phyloP scores from a whole-genome alignment of 2,888 invertebrate genomes.

The Tenthredo distinguenda region DNA sequence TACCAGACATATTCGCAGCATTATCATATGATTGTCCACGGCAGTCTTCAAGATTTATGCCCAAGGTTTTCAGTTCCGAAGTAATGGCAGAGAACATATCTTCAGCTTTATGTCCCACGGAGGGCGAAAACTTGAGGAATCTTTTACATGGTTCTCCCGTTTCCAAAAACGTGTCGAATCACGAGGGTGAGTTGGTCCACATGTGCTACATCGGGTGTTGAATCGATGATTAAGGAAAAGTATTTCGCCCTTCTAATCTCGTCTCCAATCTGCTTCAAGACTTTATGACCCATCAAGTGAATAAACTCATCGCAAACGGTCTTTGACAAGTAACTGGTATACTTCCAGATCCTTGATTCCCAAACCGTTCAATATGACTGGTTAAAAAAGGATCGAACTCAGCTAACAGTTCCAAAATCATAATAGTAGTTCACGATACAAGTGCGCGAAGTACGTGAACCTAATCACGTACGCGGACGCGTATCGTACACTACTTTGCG shows the following conservation, averaged over 20 bases:
- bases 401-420: constrained; percentile 65
- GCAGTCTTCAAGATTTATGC: constrained; percentile 60
- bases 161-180: constrained; percentile 60
- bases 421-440: not conserved
- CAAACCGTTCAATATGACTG: constrained; percentile 61
- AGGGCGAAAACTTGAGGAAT: constrained; percentile 57
- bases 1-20: constrained; percentile 64
- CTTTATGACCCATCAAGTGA: constrained; percentile 63
- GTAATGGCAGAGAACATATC: constrained; percentile 57
- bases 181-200: constrained; percentile 64
- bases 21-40: constrained; percentile 66
- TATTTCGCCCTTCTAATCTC: constrained; percentile 59
- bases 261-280: constrained; percentile 58
- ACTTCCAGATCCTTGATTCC: constrained; percentile 63
- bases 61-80: constrained; percentile 52
- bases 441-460: no score
- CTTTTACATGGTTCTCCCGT: constrained; percentile 53
- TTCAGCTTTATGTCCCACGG: constrained; percentile 59
- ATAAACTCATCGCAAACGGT: constrained; percentile 69
- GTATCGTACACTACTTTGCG: no score
- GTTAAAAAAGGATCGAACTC: constrained; percentile 67
- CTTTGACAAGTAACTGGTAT: constrained; percentile 65
- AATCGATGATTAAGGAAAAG: constrained; percentile 64
- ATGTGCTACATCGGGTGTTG: constrained; percentile 61
- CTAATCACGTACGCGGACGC: no score